phyloP scores from a whole-genome alignment of 1,140 invertebrate genomes.

The Caerostris darwini region DNA sequence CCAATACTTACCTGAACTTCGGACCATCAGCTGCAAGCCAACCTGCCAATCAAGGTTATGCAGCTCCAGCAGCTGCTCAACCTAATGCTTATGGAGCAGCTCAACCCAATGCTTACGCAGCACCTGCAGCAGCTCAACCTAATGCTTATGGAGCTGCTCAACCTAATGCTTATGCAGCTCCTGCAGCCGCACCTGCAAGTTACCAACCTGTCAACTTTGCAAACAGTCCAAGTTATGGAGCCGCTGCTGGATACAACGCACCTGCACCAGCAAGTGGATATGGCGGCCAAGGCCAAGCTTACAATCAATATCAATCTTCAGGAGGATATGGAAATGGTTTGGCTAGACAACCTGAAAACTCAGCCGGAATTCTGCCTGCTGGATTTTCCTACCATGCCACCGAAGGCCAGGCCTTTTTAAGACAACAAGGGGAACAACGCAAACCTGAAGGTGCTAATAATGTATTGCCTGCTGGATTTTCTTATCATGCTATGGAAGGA shows the following conservation, averaged over 20 bases:
- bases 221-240: not conserved
- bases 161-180: slow-evolving; percentile 75
- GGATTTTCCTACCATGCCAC: slow-evolving; percentile 69
- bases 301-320: not conserved
- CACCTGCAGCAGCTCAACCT: not conserved
- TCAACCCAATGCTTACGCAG: slow-evolving; percentile 76
- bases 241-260: slow-evolving; percentile 7
- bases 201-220: slow-evolving; percentile 7
- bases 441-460: slow-evolving; percentile 5
- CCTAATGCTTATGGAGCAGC: slow-evolving; percentile 79
- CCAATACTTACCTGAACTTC: slow-evolving; percentile 60
- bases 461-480: slow-evolving; percentile 64
- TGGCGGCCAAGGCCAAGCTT: slow-evolving; percentile 23
- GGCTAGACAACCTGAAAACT: not conserved
- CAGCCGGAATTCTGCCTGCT: slow-evolving; percentile 33
- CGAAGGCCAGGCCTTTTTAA: slow-evolving; percentile 56
- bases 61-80: slow-evolving; percentile 77
- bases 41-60: not conserved
- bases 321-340: not conserved
- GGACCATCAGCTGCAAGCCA: slow-evolving; percentile 6
- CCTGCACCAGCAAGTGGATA: not conserved
- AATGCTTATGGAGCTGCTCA: not conserved
- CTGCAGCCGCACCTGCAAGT: not conserved
- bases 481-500: slow-evolving; percentile 68
- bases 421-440: not conserved